phyloP scores from a whole-genome alignment of 2,888 invertebrate species.

The Tinea pellionella region DNA sequence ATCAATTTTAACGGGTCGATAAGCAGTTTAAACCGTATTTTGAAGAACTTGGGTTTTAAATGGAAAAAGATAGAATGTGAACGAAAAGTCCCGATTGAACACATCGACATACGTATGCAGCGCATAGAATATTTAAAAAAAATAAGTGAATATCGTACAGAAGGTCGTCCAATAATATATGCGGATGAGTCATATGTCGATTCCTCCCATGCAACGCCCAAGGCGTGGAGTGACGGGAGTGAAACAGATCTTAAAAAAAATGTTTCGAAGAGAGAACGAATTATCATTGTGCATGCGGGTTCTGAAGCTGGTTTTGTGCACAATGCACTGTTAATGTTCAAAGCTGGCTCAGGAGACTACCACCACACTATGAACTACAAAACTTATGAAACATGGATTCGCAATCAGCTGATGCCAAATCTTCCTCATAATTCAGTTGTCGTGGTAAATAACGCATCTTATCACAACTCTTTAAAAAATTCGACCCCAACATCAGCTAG shows the following conservation, averaged over 20 bases:
- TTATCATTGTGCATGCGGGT: conserved; percentile 17
- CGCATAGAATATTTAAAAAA: conserved; percentile 19
- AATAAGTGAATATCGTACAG: conserved; percentile 17
- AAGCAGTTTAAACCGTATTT: conserved; percentile 19
- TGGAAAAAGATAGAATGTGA: conserved; percentile 20
- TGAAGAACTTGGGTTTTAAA: conserved; percentile 20
- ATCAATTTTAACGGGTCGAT: conserved; percentile 21
- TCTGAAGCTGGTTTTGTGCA: conserved; percentile 16
- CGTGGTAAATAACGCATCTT: conserved; percentile 14
- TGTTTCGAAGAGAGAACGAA: conserved; percentile 7
- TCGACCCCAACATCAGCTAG: neutral
- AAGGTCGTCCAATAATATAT: conserved; percentile 18
- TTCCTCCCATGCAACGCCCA: conserved; percentile 14
- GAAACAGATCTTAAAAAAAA: neutral
- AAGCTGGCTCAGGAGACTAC: neutral
- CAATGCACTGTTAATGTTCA: conserved; percentile 4
- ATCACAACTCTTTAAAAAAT: conserved; percentile 8
- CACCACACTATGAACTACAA: neutral
- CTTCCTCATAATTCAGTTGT: conserved; percentile 14
- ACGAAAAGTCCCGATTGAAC: conserved; percentile 19
- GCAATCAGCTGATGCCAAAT: conserved; percentile 10
- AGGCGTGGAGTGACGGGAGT: conserved; percentile 2
- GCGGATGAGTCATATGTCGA: conserved; percentile 20
- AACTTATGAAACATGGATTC: neutral
- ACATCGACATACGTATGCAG: conserved; percentile 20